Conservation (phyloP, 2,113 vertebrate species). For the Elgaria multicarinata region DNA sequence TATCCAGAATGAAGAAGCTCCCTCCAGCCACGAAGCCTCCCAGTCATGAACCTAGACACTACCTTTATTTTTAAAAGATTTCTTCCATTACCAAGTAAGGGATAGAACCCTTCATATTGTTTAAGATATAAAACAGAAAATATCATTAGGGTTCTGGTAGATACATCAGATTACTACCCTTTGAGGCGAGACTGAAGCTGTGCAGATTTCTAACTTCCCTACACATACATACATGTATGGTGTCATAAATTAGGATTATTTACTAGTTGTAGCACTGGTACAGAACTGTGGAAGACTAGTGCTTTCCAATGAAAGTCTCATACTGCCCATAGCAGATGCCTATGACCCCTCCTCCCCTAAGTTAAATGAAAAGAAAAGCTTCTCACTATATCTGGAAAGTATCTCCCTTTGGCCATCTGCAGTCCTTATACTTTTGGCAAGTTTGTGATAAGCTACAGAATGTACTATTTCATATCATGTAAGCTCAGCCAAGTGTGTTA, state of each 20-base stretch:
- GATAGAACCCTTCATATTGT: background rate
- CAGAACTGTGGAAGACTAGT: background rate
- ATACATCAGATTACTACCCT: background rate
- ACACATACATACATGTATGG: background rate
- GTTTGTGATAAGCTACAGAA: conserved; percentile 2
- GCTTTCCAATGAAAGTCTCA: conserved; percentile 2
- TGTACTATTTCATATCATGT: background rate
- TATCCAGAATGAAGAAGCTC: background rate
- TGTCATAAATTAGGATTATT: background rate
- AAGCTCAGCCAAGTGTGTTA: conserved; percentile 7
- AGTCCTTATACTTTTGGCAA: background rate
- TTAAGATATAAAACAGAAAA: background rate
- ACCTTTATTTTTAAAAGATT: background rate
- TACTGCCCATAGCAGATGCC: background rate
- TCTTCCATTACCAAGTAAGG: background rate
- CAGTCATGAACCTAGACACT: no score
- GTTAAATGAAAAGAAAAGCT: background rate
- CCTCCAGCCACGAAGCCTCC: background rate
- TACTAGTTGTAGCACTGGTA: background rate
- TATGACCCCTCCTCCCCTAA: background rate
- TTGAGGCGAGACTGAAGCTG: background rate
- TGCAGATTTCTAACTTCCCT: background rate
- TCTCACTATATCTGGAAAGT: background rate
- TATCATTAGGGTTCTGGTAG: background rate
- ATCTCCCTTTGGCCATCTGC: background rate